These are phyloP conservation scores for Eurosta solidaginis DNA, from an alignment of 1,140 invertebrate genomes.

Conservation along the genomic window DNA sequence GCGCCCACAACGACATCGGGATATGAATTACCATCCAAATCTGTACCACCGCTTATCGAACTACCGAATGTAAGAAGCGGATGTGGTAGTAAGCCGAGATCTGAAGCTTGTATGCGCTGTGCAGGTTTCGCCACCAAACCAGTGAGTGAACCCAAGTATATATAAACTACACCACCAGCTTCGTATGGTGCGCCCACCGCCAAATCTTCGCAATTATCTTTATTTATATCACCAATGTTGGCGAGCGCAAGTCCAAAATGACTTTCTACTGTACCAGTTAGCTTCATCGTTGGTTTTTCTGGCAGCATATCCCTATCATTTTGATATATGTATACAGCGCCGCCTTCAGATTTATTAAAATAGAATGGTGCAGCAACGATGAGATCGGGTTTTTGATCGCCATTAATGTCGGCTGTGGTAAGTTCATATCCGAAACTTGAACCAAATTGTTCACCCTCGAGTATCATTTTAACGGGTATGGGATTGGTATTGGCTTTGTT, in stretches of 20 bases:
- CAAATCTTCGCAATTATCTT: constrained; percentile 86
- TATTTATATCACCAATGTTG: constrained; percentile 87
- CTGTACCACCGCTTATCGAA: constrained; percentile 84
- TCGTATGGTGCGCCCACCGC: constrained; percentile 93
- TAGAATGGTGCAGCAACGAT: constrained; percentile 92
- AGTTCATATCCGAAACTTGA: constrained; percentile 90
- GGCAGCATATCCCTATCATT: constrained; percentile 65
- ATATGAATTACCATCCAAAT: constrained; percentile 91
- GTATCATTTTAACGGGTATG: constrained; percentile 68
- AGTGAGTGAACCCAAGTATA: constrained; percentile 79
- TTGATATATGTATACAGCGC: constrained; percentile 89
- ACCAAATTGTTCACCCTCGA: constrained; percentile 84
- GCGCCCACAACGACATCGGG: constrained; percentile 89
- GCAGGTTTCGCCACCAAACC: constrained; percentile 76
- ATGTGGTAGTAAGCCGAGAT: constrained; percentile 52
- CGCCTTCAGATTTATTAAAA: constrained; percentile 78
- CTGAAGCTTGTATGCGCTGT: constrained; percentile 64
- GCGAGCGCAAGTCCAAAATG: constrained; percentile 87
- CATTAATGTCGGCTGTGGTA: constrained; percentile 81
- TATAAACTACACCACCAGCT: constrained; percentile 81
- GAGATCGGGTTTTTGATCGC: constrained; percentile 85
- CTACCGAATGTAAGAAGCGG: constrained; percentile 82
- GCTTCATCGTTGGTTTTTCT: constrained; percentile 65
- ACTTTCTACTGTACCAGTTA: constrained; percentile 75
- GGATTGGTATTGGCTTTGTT: constrained; percentile 66